phyloP scores from a whole-genome alignment of 2,888 invertebrate species.

The Salticus scenicus region DNA sequence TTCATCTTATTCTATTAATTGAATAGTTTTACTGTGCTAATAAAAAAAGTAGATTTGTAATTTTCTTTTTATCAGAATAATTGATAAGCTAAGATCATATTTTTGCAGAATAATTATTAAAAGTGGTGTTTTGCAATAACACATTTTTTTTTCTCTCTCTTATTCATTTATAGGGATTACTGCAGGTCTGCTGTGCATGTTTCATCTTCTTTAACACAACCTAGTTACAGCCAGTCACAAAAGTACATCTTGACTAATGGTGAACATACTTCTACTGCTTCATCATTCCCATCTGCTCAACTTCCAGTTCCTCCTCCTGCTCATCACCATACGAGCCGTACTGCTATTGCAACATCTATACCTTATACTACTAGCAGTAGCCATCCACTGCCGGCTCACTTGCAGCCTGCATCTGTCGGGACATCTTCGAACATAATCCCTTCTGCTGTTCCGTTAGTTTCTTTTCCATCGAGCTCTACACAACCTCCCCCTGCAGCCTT shows the following conservation, averaged over 20 bases:
- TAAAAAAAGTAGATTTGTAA: too few relatives aligned
- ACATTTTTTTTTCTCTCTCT: too few relatives aligned
- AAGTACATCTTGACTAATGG: conserved; percentile 75
- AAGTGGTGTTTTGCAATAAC: too few relatives aligned
- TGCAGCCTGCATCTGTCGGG: conserved; percentile 78
- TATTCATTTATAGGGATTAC: conserved; percentile 78
- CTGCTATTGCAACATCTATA: conserved; percentile 75
- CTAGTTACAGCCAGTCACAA: conserved; percentile 72
- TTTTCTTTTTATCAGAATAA: too few relatives aligned
- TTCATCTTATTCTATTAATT: too few relatives aligned
- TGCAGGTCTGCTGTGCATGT: conserved; percentile 81
- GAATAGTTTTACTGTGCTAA: too few relatives aligned
- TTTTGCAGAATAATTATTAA: too few relatives aligned
- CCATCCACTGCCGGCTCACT: conserved; percentile 88
- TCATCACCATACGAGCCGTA: conserved; percentile 83
- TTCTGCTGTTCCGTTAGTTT: conserved; percentile 50
- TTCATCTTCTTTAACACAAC: conserved; percentile 78
- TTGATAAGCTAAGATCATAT: too few relatives aligned
- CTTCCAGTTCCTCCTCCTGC: conserved; percentile 83
- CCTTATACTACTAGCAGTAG: conserved; percentile 77
- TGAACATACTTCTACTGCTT: conserved; percentile 78
- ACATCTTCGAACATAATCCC: conserved; percentile 74
- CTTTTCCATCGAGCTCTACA: conserved; percentile 81
- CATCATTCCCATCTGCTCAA: conserved; percentile 76
- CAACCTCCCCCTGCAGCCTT: conserved; percentile 74